Evolutionary conservation across 2,797 vertebrate species (phyloP).

Genomic region (Xiphorhynchus erythropygius): DNA sequence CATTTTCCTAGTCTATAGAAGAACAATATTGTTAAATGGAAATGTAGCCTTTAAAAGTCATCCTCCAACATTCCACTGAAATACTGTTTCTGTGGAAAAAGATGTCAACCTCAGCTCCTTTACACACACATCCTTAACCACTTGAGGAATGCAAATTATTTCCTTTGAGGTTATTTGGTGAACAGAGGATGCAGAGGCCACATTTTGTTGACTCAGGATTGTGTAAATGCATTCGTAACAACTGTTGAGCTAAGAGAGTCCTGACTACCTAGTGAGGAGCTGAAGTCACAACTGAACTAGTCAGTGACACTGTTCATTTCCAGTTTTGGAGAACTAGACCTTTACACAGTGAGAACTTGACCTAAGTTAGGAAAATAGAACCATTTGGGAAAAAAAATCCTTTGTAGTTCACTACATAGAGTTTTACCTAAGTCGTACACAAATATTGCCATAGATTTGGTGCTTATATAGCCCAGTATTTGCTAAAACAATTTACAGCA

Average conservation of each 20-base stretch:
- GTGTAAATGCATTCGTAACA: not conserved
- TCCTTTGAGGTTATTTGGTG: constrained; percentile 19
- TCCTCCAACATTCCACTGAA: constrained; percentile 15
- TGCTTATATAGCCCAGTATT: not conserved
- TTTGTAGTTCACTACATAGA: not conserved
- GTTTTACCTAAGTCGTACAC: not conserved
- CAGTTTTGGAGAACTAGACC: not conserved
- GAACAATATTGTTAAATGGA: not conserved
- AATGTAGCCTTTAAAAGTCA: not conserved
- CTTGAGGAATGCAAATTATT: constrained; percentile 37
- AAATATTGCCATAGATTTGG: not conserved
- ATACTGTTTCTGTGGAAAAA: not conserved
- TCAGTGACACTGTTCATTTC: not conserved
- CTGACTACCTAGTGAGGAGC: not conserved
- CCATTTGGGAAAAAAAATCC: not conserved
- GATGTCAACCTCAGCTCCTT: not conserved
- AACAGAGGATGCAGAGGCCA: not conserved
- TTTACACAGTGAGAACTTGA: not conserved
- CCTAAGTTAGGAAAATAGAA: not conserved
- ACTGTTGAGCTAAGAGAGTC: not conserved
- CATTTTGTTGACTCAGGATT: not conserved
- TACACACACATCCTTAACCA: not conserved
- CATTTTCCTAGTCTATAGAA: not conserved
- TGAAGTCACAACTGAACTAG: not conserved
- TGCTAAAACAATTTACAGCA: not conserved